phyloP scores from a whole-genome alignment of 2,888 invertebrate genomes.

The Drosophila kambysellisi region DNA sequence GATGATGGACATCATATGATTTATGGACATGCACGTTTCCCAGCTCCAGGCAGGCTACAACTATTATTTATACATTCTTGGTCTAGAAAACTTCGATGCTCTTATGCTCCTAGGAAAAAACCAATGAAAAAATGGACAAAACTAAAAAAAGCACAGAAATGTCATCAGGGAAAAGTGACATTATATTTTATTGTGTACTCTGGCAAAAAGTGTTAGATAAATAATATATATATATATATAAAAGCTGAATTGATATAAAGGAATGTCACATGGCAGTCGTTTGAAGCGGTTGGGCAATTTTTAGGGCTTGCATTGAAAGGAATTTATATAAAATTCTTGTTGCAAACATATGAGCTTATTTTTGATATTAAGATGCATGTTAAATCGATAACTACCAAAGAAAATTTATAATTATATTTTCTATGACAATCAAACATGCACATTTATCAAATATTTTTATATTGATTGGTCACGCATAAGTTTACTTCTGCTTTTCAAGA shows the following conservation, averaged over 20 bases:
- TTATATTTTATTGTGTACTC: constrained; percentile 12
- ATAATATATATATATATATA: not conserved
- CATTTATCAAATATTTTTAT: not conserved
- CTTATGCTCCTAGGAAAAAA: not conserved
- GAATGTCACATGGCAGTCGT: constrained; percentile 20
- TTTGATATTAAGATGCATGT: not conserved
- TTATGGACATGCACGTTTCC: constrained; percentile 35
- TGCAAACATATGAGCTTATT: not conserved
- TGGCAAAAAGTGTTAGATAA: constrained; percentile 9
- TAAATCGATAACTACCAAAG: not conserved
- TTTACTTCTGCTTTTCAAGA: not conserved
- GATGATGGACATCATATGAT: constrained; percentile 54
- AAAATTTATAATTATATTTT: not conserved
- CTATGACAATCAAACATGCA: not conserved
- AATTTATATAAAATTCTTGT: not conserved
- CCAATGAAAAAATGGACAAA: not conserved
- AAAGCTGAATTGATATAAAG: constrained; percentile 2
- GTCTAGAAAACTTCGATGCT: constrained; percentile 4
- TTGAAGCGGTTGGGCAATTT: not conserved
- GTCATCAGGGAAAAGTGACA: constrained; percentile 19
- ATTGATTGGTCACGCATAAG: not conserved
- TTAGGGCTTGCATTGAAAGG: not conserved
- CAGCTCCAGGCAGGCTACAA: constrained; percentile 7
- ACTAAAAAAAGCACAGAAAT: constrained; percentile 8
- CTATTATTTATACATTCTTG: constrained; percentile 18